Percentiles rank a stretch among this genome's conserved stretches.
These are phyloP conservation scores for Acrobasis suavella DNA, from an alignment of 2,888 invertebrate species.

Conservation along the genomic window DNA sequence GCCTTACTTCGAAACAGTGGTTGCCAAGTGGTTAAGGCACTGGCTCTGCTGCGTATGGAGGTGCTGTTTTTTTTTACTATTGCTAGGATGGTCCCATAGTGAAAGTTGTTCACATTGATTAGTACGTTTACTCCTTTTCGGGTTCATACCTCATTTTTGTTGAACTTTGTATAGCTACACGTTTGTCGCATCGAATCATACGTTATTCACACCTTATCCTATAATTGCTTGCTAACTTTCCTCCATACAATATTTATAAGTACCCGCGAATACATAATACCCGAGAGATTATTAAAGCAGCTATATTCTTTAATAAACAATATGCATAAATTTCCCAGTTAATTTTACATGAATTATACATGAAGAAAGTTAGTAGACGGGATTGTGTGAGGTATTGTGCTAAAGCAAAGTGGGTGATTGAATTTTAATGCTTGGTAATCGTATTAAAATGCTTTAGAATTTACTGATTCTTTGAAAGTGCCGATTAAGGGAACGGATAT, in stretches of 20 bases:
- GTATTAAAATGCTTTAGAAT: not conserved
- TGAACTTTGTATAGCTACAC: too few species aligned
- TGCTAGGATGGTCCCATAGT: too few species aligned
- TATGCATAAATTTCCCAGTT: constrained; percentile 20
- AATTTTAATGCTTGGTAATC: constrained; percentile 26
- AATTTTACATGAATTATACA: constrained; percentile 16
- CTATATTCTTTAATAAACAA: constrained; percentile 21
- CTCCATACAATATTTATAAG: constrained; percentile 10
- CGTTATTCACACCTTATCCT: not conserved
- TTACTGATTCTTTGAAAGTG: too few species aligned
- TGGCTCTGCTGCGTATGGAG: too few species aligned
- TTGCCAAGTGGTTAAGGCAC: too few species aligned
- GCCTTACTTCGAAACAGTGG: too few species aligned
- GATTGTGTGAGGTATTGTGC: constrained; percentile 9
- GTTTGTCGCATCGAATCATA: too few species aligned
- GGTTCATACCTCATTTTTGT: too few species aligned
- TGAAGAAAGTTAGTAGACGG: constrained; percentile 13
- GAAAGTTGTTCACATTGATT: too few species aligned
- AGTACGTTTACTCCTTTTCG: too few species aligned
- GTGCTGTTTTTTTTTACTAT: too few species aligned
- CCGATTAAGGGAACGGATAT: too few species aligned
- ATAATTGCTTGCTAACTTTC: constrained; percentile 8
- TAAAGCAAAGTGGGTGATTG: constrained; percentile 8
- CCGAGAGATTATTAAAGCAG: constrained; percentile 4
- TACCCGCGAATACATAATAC: constrained; percentile 9